Evolutionary conservation across 1,140 invertebrate genomes (phyloP).

Genomic region (Drosophila mauritiana): DNA sequence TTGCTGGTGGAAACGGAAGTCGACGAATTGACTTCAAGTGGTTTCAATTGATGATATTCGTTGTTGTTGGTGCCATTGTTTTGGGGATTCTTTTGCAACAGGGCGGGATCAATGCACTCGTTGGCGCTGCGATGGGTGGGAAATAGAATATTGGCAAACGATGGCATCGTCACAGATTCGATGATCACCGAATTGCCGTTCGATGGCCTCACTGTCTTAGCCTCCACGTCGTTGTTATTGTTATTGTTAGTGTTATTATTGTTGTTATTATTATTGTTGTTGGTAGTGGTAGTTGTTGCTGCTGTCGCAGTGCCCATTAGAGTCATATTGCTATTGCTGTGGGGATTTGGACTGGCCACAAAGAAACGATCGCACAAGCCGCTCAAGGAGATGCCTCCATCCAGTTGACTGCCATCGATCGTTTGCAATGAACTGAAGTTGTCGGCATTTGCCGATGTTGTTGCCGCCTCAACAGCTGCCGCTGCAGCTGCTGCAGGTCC

Average conservation of each 20-base stretch:
- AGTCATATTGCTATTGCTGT: constrained; percentile 59
- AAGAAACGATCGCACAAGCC: constrained; percentile 78
- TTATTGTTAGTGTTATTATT: constrained; percentile 41
- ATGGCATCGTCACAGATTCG: constrained; percentile 72
- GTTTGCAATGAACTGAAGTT: constrained; percentile 52
- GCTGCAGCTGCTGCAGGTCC: not conserved
- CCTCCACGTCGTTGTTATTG: constrained; percentile 47
- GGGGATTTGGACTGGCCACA: constrained; percentile 64
- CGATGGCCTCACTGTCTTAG: constrained; percentile 39
- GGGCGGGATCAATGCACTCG: constrained; percentile 48
- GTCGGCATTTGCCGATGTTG: constrained; percentile 27
- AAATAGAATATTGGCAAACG: constrained; percentile 71
- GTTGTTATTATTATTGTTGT: constrained; percentile 14
- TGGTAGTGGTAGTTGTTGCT: constrained; percentile 18
- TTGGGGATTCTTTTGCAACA: constrained; percentile 44
- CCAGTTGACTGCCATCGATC: constrained; percentile 68
- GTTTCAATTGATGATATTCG: constrained; percentile 74
- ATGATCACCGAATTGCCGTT: constrained; percentile 42
- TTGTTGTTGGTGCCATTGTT: constrained; percentile 23
- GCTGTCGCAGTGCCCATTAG: constrained; percentile 35
- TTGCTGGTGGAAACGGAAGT: constrained; percentile 48
- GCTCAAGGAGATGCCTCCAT: constrained; percentile 69
- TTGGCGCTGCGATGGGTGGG: constrained; percentile 31
- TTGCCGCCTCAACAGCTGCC: not conserved
- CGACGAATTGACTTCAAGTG: constrained; percentile 33